A percentile compares a stretch with the other conserved stretches of the same genome.
phyloP scores from a whole-genome alignment of 2,888 invertebrate species.

The Stictocephala bisonia region DNA sequence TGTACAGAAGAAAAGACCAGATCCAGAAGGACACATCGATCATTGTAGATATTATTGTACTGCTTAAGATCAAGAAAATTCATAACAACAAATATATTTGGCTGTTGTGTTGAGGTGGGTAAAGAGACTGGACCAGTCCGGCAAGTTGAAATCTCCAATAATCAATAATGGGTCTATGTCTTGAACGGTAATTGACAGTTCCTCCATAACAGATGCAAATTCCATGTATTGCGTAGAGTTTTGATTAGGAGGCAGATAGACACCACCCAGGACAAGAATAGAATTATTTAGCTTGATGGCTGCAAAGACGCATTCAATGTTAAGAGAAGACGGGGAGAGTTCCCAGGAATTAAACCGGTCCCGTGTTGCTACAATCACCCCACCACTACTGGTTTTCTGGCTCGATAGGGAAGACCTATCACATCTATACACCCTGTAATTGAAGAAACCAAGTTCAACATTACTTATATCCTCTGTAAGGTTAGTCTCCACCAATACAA shows the following conservation, averaged over 20 bases:
- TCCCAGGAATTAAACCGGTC: neutral
- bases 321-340: neutral
- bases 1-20: constrained; percentile 3
- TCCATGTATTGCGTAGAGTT: neutral
- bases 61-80: constrained; percentile 1
- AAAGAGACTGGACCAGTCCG: neutral
- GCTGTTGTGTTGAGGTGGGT: neutral
- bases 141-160: constrained; percentile 1
- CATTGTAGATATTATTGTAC: constrained; percentile 3
- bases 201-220: neutral
- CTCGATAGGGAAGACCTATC: neutral
- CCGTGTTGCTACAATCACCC: neutral
- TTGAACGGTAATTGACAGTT: neutral
- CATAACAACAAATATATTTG: neutral
- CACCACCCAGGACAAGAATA: neutral
- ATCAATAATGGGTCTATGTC: neutral
- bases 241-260: constrained; percentile 4
- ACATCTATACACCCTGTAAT: constrained; percentile 20
- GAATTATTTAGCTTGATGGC: neutral
- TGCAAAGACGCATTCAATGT: constrained; percentile 4
- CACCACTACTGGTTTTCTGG: neutral
- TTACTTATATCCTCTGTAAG: constrained; percentile 12
- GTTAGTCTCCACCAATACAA: neutral
- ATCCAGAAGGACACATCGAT: neutral
- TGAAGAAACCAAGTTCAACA: constrained; percentile 8